Conservation (phyloP, 1,140 invertebrate genomes). For the Zaprionus ghesquierei region DNA sequence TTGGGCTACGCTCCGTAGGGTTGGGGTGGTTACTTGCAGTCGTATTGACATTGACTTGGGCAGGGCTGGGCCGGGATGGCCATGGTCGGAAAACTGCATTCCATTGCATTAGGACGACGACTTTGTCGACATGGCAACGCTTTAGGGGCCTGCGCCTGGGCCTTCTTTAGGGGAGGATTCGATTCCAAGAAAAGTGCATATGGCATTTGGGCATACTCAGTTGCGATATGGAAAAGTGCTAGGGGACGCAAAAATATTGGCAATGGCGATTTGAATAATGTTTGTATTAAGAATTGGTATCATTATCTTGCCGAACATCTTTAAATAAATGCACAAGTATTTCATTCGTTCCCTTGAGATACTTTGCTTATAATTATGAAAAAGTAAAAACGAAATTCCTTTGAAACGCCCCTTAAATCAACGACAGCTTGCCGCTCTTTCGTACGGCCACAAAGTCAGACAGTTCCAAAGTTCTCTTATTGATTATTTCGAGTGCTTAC, state of each 20-base stretch:
- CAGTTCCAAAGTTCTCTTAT: slow-evolving; percentile 70
- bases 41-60: slow-evolving; percentile 74
- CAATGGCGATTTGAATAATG: not conserved
- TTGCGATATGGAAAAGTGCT: not conserved
- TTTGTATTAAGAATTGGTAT: not conserved
- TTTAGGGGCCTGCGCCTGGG: not conserved
- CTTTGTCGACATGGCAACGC: slow-evolving; percentile 41
- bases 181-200: slow-evolving; percentile 62
- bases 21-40: slow-evolving; percentile 44
- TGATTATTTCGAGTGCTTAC: slow-evolving; percentile 77
- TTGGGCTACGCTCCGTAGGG: slow-evolving; percentile 34
- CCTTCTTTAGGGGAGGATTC: slow-evolving; percentile 59
- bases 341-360: not conserved
- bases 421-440: slow-evolving; percentile 57
- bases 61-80: slow-evolving; percentile 24
- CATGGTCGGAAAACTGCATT: slow-evolving; percentile 46
- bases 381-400: not conserved
- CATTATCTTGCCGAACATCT: not conserved
- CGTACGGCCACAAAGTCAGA: slow-evolving; percentile 21
- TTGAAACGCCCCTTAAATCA: slow-evolving; percentile 34
- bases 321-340: not conserved
- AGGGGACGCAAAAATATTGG: not conserved
- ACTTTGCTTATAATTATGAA: slow-evolving; percentile 1
- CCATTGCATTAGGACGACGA: slow-evolving; percentile 61
- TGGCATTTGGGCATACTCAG: slow-evolving; percentile 21